Evolutionary conservation across 2,113 vertebrate genomes (phyloP).

Genomic region (Heteronetta atricapilla): DNA sequence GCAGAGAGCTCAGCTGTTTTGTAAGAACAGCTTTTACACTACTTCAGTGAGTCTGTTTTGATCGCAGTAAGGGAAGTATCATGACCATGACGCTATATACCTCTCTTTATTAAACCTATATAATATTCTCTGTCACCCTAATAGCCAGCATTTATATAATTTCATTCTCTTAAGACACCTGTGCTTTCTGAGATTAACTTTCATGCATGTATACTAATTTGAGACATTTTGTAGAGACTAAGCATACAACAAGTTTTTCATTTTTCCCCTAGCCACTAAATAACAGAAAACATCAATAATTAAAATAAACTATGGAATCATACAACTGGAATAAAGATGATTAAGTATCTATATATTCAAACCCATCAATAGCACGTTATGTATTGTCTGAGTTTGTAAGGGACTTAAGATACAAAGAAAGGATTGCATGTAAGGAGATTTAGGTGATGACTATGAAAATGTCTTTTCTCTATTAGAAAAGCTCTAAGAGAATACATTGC

Average conservation of each 20-base stretch:
- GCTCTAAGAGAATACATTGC: background rate
- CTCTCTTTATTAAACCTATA: too few relatives aligned
- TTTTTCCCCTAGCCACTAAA: background rate
- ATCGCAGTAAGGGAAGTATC: background rate
- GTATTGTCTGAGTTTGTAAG: background rate
- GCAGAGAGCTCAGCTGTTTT: background rate
- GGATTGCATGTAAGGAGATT: background rate
- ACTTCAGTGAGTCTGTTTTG: background rate
- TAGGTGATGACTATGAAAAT: background rate
- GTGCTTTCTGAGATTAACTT: background rate
- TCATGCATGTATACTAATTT: background rate
- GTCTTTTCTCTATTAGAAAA: background rate
- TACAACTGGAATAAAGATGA: background rate
- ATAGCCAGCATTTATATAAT: background rate
- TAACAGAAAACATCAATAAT: background rate
- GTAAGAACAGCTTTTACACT: background rate
- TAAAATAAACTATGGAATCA: background rate
- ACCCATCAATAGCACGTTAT: background rate
- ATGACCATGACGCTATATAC: too few relatives aligned
- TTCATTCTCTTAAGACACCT: background rate
- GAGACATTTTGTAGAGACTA: background rate
- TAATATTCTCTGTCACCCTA: background rate
- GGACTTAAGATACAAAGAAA: background rate
- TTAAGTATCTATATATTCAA: background rate
- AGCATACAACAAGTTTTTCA: background rate